phyloP scores from a whole-genome alignment of 2,888 invertebrate genomes.

The Ornithoptera priamus region DNA sequence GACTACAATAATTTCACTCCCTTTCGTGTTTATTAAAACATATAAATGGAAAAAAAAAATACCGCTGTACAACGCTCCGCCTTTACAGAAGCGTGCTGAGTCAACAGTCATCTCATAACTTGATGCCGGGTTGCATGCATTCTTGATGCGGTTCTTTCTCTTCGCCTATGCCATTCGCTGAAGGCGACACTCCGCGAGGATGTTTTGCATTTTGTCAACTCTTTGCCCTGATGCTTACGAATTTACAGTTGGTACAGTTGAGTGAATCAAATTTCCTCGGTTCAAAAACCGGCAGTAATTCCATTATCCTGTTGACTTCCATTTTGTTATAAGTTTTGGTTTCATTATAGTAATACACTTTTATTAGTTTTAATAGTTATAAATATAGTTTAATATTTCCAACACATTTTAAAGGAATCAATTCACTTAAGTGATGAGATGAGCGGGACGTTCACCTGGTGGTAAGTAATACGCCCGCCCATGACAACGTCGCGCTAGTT shows the following conservation, averaged over 20 bases:
- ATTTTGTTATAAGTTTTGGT: too few species aligned
- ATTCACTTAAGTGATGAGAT: too few species aligned
- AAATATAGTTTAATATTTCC: too few species aligned
- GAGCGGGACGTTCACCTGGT: too few species aligned
- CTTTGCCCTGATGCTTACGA: slow-evolving; percentile 7
- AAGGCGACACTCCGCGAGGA: slow-evolving; percentile 30
- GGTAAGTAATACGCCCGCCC: too few species aligned
- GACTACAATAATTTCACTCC: slow-evolving; percentile 27
- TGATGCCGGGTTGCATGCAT: slow-evolving; percentile 63
- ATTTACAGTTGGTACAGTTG: slow-evolving; percentile 7
- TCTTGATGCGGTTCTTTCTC: slow-evolving; percentile 60
- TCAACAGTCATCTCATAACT: slow-evolving; percentile 70
- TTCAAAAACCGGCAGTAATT: neutral
- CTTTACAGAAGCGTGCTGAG: slow-evolving; percentile 47
- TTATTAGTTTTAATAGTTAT: too few species aligned
- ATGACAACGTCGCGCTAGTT: too few species aligned
- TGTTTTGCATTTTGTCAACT: slow-evolving; percentile 38
- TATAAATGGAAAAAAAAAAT: slow-evolving; percentile 30
- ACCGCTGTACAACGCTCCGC: slow-evolving; percentile 29
- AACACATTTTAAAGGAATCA: too few species aligned
- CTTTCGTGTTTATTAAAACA: slow-evolving; percentile 34
- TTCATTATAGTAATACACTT: too few species aligned
- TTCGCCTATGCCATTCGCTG: slow-evolving; percentile 34
- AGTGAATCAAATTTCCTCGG: slow-evolving; percentile 12
- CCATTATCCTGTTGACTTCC: neutral